Conservation (phyloP, 2,888 invertebrate genomes). For the Automeris io region DNA sequence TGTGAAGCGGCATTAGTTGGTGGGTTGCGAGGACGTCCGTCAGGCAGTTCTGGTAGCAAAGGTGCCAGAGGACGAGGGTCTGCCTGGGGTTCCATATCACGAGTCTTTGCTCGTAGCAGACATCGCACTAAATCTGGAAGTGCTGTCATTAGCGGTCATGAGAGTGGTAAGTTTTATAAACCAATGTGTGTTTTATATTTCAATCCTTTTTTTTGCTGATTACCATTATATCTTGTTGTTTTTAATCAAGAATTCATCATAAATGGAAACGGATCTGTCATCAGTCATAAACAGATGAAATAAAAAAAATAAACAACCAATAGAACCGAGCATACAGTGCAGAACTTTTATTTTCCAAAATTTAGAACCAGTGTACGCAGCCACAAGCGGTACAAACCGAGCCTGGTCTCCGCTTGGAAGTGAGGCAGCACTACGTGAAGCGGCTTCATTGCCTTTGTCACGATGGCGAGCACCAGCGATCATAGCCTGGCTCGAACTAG, state of each 20-base stretch:
- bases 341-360: constrained; percentile 13
- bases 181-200: too few relatives aligned
- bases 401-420: constrained; percentile 84
- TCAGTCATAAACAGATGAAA: too few relatives aligned
- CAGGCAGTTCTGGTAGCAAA: constrained; percentile 41
- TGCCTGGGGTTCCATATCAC: constrained; percentile 94
- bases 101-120: constrained; percentile 91
- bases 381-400: constrained; percentile 66
- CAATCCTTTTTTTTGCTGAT: too few relatives aligned
- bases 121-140: constrained; percentile 87
- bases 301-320: too few relatives aligned
- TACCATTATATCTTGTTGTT: too few relatives aligned
- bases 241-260: too few relatives aligned
- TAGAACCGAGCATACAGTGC: too few relatives aligned
- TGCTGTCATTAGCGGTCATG: constrained; percentile 79
- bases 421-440: constrained; percentile 90
- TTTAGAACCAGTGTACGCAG: constrained; percentile 69
- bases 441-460: constrained; percentile 89
- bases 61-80: constrained; percentile 81
- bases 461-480: constrained; percentile 96
- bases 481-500: constrained; percentile 95
- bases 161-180: constrained; percentile 70
- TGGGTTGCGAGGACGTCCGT: constrained; percentile 58
- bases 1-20: constrained; percentile 79
- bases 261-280: too few relatives aligned